A percentile compares a stretch with the other conserved stretches of the same genome.
Evolutionary conservation across 2,888 invertebrate genomes (phyloP).

Genomic region (Drosophila mimetica): DNA sequence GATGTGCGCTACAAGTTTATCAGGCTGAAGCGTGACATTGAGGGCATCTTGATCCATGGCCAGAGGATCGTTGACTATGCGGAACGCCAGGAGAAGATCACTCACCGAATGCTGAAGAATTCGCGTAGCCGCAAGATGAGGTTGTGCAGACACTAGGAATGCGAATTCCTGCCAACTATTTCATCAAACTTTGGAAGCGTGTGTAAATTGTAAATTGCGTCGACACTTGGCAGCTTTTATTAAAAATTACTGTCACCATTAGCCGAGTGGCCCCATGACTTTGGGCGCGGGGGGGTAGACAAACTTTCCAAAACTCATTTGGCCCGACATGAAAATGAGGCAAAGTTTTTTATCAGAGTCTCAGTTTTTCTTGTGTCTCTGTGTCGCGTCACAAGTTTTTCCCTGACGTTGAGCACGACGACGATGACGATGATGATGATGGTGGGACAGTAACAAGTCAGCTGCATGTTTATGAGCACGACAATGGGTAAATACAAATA

Average conservation of each 20-base stretch:
- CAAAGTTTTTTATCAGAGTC: conserved; percentile 57
- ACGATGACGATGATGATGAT: conserved; percentile 5
- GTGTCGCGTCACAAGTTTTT: conserved; percentile 19
- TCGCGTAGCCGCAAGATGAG: conserved; percentile 19
- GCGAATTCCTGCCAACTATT: conserved; percentile 20
- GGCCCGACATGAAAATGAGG: conserved; percentile 71
- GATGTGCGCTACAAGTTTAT: conserved; percentile 61
- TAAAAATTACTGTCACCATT: conserved; percentile 75
- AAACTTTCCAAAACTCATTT: conserved; percentile 69
- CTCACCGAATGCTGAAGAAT: conserved; percentile 46
- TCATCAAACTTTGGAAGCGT: conserved; percentile 26
- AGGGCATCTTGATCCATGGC: conserved; percentile 38
- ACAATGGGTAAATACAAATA: conserved; percentile 48
- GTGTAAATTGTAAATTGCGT: conserved; percentile 35
- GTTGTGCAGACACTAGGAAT: conserved; percentile 11
- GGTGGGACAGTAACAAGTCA: conserved; percentile 37
- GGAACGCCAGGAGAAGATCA: conserved; percentile 39
- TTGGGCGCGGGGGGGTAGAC: background rate
- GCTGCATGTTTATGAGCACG: conserved; percentile 44
- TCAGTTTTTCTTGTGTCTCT: conserved; percentile 22
- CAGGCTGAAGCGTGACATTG: conserved; percentile 57
- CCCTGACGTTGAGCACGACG: conserved; percentile 16
- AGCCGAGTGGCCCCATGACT: conserved; percentile 53
- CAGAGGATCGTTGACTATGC: conserved; percentile 44
- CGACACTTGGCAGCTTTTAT: conserved; percentile 57